Evolutionary conservation across 2,888 invertebrate species (phyloP), one percentile per base, ranked within the genome.

Genomic region (Xylocampa areola): DNA sequence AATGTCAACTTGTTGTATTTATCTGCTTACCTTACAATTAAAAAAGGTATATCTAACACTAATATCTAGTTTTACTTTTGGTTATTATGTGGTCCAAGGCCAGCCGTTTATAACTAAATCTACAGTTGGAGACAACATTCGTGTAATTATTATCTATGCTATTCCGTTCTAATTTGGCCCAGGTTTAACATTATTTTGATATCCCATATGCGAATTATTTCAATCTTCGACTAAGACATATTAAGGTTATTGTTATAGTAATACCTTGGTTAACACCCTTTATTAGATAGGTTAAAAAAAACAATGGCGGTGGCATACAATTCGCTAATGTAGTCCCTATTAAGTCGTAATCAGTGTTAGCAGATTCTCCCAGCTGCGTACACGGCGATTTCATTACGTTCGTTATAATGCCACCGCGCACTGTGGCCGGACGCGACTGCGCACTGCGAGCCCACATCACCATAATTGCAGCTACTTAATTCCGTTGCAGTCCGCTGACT

Each of bases 381-480:
- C 21, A 48, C 52, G 33, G 43, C 50, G 51, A 61, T 76, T 66
- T 67, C 41, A 62, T 61, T 60, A 64, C 73, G 67, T 54, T 61
- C 45, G 52, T 66, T 62, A 49, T 40, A 49, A 16, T 27, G 36
- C 43, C 17, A 30, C 37, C 29, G 55, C 43, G 35, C 25, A 43
- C 37, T 3, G 30, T 13, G 40, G 36, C 17, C 21, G 49, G 41
- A 37, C 36, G 49, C 45, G 39, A 30, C 29, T 0, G 59, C 23
- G 36, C 48, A 33, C 27, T 13, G 23, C 40, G 53, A 29, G 21
- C 44, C 43, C 44, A 32, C 51, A 53, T 65, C 48, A 37, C 52
- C 44, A 57, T 68, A 76, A 76, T 74, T 60, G 48, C 67, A 17
- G 44, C 51, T 65, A 54, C 77, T 65, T 57, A 51, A 65, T 48